A percentile compares a stretch with the other conserved stretches of the same genome.
phyloP scores from a whole-genome alignment of 2,113 vertebrate genomes.

The Apteryx owenii region DNA sequence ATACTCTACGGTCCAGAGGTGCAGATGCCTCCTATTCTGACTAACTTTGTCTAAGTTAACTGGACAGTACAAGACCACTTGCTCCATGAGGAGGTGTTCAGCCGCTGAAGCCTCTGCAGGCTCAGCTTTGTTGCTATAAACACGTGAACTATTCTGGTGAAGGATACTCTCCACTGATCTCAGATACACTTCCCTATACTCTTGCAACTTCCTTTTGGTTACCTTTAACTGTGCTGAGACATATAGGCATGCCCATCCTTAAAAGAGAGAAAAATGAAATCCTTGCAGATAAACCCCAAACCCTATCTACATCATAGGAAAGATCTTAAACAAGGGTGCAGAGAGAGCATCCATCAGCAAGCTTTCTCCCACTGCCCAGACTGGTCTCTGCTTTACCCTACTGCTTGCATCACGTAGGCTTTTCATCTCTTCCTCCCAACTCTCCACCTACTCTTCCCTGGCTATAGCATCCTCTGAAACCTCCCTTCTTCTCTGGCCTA shows the following conservation, averaged over 20 bases:
- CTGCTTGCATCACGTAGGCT: neutral
- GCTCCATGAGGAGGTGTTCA: neutral
- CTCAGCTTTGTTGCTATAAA: neutral
- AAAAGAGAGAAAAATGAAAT: neutral
- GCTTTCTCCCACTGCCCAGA: neutral
- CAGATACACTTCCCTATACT: neutral
- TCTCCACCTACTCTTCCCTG: neutral
- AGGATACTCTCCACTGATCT: neutral
- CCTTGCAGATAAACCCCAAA: neutral
- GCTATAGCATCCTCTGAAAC: neutral
- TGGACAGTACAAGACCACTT: neutral
- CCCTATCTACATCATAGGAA: neutral
- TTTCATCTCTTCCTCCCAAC: neutral
- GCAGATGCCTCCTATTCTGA: neutral
- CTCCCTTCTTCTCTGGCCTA: neutral
- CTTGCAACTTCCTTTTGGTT: neutral
- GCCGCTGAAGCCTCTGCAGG: neutral
- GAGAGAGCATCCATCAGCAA: neutral
- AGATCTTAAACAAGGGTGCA: neutral
- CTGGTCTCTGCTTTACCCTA: neutral
- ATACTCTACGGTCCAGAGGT: neutral
- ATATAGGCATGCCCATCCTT: neutral
- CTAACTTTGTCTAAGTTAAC: neutral
- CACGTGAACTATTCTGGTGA: neutral
- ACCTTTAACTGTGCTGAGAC: neutral